Evolutionary conservation across 2,888 invertebrate species (phyloP), one percentile per base, ranked within the genome.

Genomic region (Chouioia cunea): DNA sequence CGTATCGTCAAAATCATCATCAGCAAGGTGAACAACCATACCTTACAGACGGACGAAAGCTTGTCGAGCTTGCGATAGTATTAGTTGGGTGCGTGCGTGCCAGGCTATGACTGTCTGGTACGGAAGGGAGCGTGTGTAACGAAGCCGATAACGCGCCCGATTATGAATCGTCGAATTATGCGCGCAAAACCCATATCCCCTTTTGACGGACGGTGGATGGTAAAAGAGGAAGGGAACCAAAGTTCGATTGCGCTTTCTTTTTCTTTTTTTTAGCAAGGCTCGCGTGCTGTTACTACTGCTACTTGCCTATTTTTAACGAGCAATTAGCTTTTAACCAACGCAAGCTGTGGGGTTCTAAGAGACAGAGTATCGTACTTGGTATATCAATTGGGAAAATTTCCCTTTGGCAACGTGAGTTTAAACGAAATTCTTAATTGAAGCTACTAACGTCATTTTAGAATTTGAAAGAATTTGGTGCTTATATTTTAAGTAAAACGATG

Each of bases 21-120:
- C 6, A 36, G 36, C 6, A 36, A 36, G 10, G 4, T 36, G 36
- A 36, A 12, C 36, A 36, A 10, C 36, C n/a, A n/a, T 10, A 3
- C 6, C 36, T 6, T 36, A 36, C 36, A 36, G 10, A n/a, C n/a
- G n/a, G 6, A 10, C 6, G 36, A 36, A 10, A 10, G 2, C 36
- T 1, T 12, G 36, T 36, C 36, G n/a, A n/a, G n/a, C n/a, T n/a
- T 6, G 6, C 36, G 36, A 12, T 36, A 10, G 36, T 36, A 36
- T 36, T 36, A 36, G 36, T 36, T n/a, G 18, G 58, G 36, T 71
- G 65, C 72, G 76, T 74, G 74, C 73, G 76, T 74, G 74, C 68
- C 71, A 70, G 72, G 65, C 65, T 73, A 48, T 73, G 76, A 76
- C 76, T 75, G 76, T 76, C 76, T 76, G 76, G 76, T 76, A 76